Percentiles rank a stretch among this genome's conserved stretches.
Conservation (phyloP, 2,888 invertebrate genomes). For the Microctonus aethiopoides region DNA sequence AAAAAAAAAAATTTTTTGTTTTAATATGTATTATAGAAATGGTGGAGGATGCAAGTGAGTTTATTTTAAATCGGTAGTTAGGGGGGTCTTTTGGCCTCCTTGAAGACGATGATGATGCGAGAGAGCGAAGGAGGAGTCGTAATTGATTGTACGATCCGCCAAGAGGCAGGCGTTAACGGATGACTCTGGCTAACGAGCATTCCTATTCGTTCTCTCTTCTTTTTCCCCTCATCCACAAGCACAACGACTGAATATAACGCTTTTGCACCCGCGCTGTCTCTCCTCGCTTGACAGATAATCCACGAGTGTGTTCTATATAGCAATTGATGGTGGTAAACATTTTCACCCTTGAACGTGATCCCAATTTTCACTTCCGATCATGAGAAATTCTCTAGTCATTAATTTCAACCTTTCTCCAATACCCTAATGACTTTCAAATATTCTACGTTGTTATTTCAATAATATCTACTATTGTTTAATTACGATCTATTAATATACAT, state of each 20-base stretch:
- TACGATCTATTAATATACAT: no score
- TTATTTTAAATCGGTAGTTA: conserved; percentile 56
- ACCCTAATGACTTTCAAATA: not conserved
- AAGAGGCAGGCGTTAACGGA: conserved; percentile 67
- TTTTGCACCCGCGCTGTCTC: conserved; percentile 32
- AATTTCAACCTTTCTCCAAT: conserved; percentile 1
- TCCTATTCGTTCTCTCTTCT: conserved; percentile 48
- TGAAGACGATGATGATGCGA: conserved; percentile 63
- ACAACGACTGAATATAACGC: not conserved
- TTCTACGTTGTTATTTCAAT: no score
- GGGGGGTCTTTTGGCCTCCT: conserved; percentile 59
- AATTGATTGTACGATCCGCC: conserved; percentile 66
- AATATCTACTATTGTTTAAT: not conserved
- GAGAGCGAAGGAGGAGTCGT: conserved; percentile 62
- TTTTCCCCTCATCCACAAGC: conserved; percentile 31
- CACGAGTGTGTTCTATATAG: not conserved
- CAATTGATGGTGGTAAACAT: not conserved
- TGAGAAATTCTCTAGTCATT: not conserved
- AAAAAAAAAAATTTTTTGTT: not conserved
- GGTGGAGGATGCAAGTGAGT: conserved; percentile 33
- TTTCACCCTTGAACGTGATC: conserved; percentile 24
- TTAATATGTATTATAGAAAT: not conserved
- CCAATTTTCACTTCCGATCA: conserved; percentile 16
- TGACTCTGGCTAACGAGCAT: conserved; percentile 67
- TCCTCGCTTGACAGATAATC: not conserved